phyloP scores from a whole-genome alignment of 1,140 invertebrate genomes.

The Caerostris darwini region DNA sequence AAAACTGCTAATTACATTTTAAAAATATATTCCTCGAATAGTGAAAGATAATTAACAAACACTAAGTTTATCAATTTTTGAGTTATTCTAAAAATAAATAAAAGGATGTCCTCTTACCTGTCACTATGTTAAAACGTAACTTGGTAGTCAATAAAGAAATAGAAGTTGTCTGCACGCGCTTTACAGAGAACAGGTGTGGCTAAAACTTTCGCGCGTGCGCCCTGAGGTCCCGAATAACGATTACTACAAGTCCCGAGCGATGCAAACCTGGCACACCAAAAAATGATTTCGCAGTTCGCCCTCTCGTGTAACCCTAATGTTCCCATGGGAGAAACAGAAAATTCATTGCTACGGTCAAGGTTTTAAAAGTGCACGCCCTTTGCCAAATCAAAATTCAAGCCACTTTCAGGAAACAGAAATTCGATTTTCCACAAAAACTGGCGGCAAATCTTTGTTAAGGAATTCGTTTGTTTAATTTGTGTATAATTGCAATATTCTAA shows the following conservation, averaged over 20 bases:
- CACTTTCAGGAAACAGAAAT: background rate
- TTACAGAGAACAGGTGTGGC: slow-evolving; percentile 42
- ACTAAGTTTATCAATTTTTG: too few species aligned
- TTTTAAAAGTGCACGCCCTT: background rate
- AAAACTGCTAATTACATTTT: too few species aligned
- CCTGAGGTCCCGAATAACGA: background rate
- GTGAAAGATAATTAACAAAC: too few species aligned
- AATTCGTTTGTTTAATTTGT: too few species aligned
- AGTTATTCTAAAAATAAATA: background rate
- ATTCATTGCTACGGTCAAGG: slow-evolving; percentile 44
- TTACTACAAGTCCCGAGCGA: background rate
- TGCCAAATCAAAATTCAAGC: background rate
- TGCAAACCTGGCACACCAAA: slow-evolving; percentile 19
- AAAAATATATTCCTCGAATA: too few species aligned
- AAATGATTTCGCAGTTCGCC: background rate
- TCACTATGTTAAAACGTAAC: background rate
- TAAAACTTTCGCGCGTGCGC: slow-evolving; percentile 18
- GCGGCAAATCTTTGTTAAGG: too few species aligned
- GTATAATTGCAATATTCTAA: too few species aligned
- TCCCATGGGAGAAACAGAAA: background rate
- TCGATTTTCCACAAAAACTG: background rate
- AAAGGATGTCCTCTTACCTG: background rate
- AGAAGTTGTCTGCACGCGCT: slow-evolving; percentile 13
- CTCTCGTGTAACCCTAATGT: background rate
- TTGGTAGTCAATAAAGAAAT: background rate